Evolutionary conservation across 2,113 vertebrate genomes (phyloP).

Genomic region (Leptobrachium leishanense): DNA sequence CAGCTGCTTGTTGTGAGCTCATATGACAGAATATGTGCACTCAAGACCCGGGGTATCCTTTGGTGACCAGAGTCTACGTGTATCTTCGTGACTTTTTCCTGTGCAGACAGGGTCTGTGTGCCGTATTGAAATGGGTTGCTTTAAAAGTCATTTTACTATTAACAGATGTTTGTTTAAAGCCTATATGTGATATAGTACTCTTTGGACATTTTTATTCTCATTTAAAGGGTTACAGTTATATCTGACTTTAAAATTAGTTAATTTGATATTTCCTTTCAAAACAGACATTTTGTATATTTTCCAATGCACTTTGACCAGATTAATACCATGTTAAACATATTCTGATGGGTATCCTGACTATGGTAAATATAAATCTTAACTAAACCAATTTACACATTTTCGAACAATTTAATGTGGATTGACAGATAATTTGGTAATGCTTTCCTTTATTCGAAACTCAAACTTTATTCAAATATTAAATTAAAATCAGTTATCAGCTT

Average conservation of each 20-base stretch:
- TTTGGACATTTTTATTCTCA: slow-evolving; percentile 54
- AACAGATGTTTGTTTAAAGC: slow-evolving; percentile 70
- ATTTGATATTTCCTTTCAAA: slow-evolving; percentile 46
- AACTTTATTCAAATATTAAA: background rate
- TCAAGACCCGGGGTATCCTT: slow-evolving; percentile 55
- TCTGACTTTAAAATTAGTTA: slow-evolving; percentile 65
- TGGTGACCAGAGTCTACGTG: slow-evolving; percentile 59
- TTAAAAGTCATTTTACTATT: slow-evolving; percentile 70
- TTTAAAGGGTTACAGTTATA: slow-evolving; percentile 68
- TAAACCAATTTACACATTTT: background rate
- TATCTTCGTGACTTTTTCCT: slow-evolving; percentile 58
- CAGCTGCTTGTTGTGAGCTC: slow-evolving; percentile 62
- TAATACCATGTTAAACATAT: slow-evolving; percentile 11
- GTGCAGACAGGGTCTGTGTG: slow-evolving; percentile 53
- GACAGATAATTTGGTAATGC: background rate
- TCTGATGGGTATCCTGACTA: background rate
- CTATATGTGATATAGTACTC: slow-evolving; percentile 64
- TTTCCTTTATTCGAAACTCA: background rate
- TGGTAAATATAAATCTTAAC: background rate
- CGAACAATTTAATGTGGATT: background rate
- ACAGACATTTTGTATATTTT: background rate
- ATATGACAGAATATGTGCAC: slow-evolving; percentile 59
- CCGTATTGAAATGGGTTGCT: slow-evolving; percentile 64
- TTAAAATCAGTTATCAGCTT: background rate
- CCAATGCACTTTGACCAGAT: background rate